Percentiles rank a stretch among this genome's conserved stretches.
phyloP scores from a whole-genome alignment of 2,797 vertebrate species.

The Ispidina lecontei region DNA sequence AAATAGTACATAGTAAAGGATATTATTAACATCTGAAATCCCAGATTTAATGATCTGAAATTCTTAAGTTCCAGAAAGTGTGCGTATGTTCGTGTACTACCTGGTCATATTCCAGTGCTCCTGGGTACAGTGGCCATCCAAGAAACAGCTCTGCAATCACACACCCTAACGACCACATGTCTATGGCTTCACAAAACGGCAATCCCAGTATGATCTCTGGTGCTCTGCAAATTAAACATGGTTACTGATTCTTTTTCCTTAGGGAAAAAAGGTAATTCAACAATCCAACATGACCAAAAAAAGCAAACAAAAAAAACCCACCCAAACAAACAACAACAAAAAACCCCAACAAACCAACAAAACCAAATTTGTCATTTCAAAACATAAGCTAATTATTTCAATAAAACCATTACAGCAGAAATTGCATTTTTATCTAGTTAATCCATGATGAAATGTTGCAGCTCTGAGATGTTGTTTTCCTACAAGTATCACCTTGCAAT shows the following conservation, averaged over 20 bases:
- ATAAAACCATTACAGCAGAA: not conserved
- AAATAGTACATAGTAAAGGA: not conserved
- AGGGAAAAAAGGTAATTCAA: conserved; percentile 27
- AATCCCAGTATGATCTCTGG: conserved; percentile 99
- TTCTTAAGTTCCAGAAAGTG: not conserved
- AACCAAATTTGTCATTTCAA: not conserved
- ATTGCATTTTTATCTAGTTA: not conserved
- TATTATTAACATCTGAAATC: not conserved
- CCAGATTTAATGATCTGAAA: not conserved
- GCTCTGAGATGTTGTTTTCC: not conserved
- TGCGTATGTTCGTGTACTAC: conserved; percentile 76
- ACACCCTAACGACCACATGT: conserved; percentile 99
- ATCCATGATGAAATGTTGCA: not conserved
- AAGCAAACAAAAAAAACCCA: not conserved
- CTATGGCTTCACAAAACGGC: conserved; percentile 99
- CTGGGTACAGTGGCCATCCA: conserved; percentile 98
- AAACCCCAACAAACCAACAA: too few species aligned
- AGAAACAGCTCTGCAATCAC: conserved; percentile 99
- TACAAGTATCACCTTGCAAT: not conserved
- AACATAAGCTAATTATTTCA: not conserved
- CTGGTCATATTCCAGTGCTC: conserved; percentile 99
- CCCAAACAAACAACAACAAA: not conserved
- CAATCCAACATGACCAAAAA: not conserved
- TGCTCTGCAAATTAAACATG: conserved; percentile 86
- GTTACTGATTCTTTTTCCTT: conserved; percentile 37